Conservation (phyloP, 2,113 vertebrate genomes). For the Cisticola juncidis region DNA sequence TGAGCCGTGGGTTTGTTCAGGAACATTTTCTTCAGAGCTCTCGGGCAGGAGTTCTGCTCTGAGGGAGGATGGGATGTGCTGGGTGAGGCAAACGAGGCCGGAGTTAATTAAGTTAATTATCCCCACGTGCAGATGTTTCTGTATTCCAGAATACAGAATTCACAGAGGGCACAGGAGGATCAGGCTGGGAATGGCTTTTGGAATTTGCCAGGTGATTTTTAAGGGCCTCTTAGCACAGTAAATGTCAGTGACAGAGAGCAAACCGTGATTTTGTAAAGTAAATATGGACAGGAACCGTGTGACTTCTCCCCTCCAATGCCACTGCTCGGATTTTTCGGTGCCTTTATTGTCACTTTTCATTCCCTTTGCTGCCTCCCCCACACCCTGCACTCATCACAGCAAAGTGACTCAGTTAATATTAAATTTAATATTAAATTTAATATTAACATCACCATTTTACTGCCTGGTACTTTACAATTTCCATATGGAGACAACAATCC, state of each 20-base stretch:
- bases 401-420: background rate
- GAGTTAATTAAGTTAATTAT: background rate
- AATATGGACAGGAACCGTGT: background rate
- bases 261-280: background rate
- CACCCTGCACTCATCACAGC: background rate
- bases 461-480: background rate
- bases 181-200: background rate
- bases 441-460: background rate
- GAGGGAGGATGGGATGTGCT: background rate
- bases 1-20: background rate
- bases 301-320: background rate
- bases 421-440: background rate
- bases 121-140: rapidly evolving
- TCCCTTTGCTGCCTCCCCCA: background rate
- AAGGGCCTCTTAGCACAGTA: background rate
- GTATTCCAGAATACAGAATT: too few relatives aligned
- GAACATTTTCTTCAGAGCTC: background rate
- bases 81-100: background rate
- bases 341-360: background rate
- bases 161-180: background rate
- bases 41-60: background rate
- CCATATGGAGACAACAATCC: background rate
- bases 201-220: background rate
- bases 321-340: background rate
- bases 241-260: background rate